Percentiles rank a stretch among this genome's conserved stretches.
phyloP scores from a whole-genome alignment of 1,140 invertebrate species.

The Rhyzopertha dominica region DNA sequence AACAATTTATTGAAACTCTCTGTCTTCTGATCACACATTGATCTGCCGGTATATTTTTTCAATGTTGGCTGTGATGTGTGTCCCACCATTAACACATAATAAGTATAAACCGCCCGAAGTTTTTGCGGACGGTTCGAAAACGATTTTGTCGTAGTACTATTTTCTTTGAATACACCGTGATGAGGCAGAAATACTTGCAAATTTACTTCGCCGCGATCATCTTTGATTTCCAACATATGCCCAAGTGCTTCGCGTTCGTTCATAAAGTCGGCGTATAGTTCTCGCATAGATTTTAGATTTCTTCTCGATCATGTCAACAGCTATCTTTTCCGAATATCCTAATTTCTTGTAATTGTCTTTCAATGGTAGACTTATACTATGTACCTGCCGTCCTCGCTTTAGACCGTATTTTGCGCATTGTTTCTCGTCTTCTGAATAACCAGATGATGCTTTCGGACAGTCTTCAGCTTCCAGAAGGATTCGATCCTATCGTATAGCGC shows the following conservation, averaged over 20 bases:
- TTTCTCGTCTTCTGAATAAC: conserved; percentile 25
- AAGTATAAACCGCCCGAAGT: conserved; percentile 27
- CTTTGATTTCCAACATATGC: conserved; percentile 25
- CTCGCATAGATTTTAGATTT: conserved; percentile 14
- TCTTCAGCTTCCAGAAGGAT: conserved; percentile 12
- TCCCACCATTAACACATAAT: conserved; percentile 26
- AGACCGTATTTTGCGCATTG: conserved; percentile 23
- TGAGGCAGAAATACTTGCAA: conserved; percentile 45
- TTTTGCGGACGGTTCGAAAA: conserved; percentile 39
- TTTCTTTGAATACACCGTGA: conserved; percentile 40
- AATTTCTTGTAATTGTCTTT: conserved; percentile 18
- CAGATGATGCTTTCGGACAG: neutral
- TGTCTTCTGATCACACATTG: conserved; percentile 30
- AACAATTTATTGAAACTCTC: conserved; percentile 41
- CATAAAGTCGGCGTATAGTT: conserved; percentile 32
- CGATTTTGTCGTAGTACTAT: conserved; percentile 35
- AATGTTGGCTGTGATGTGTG: conserved; percentile 31
- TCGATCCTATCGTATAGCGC: conserved; percentile 3
- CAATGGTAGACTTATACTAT: conserved; percentile 29
- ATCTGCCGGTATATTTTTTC: conserved; percentile 44
- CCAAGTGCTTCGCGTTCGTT: conserved; percentile 31
- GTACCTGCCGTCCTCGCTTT: conserved; percentile 26
- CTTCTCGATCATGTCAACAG: conserved; percentile 13
- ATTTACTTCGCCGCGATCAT: too few species aligned
- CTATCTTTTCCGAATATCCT: conserved; percentile 20